These are phyloP conservation scores for Diaphora mendica DNA, from an alignment of 2,888 invertebrate genomes.

Conservation along the genomic window DNA sequence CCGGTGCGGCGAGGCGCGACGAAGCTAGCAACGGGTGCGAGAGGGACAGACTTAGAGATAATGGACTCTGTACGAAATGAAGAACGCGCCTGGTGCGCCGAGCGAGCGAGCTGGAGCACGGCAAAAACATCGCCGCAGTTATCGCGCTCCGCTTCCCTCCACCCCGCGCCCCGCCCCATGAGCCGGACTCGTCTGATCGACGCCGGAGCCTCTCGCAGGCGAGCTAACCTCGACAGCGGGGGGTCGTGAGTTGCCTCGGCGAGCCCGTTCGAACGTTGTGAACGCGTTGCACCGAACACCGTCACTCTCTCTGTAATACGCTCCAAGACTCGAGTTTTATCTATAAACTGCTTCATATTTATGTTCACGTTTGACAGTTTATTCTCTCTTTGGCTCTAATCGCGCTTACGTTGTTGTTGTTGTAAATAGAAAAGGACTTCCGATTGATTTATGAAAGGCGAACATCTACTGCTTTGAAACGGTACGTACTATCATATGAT, in stretches of 20 bases:
- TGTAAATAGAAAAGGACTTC: conserved; percentile 67
- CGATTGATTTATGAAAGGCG: conserved; percentile 72
- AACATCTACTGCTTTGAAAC: conserved; percentile 70
- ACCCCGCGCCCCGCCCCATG: conserved; percentile 60
- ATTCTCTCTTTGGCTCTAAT: conserved; percentile 64
- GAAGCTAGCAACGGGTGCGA: conserved; percentile 75
- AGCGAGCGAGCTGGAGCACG: conserved; percentile 82
- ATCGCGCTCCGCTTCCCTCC: conserved; percentile 68
- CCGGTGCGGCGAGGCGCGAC: conserved; percentile 85
- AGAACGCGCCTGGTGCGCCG: conserved; percentile 82
- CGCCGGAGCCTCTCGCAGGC: conserved; percentile 81
- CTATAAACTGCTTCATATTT: conserved; percentile 74
- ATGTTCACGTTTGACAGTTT: conserved; percentile 71
- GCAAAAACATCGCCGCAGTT: conserved; percentile 85
- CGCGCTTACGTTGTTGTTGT: conserved; percentile 65
- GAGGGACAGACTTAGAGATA: conserved; percentile 79
- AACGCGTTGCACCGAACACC: conserved; percentile 65
- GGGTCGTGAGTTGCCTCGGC: conserved; percentile 79
- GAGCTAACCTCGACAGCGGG: conserved; percentile 83
- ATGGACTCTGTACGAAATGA: conserved; percentile 85
- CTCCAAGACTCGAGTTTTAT: conserved; percentile 64
- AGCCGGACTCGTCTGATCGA: conserved; percentile 78
- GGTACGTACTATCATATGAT: conserved; percentile 71
- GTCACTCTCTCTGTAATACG: conserved; percentile 63
- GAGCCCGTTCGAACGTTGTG: conserved; percentile 72